Evolutionary conservation across 1,140 invertebrate species (phyloP).

Genomic region (Condylostylus longicornis): DNA sequence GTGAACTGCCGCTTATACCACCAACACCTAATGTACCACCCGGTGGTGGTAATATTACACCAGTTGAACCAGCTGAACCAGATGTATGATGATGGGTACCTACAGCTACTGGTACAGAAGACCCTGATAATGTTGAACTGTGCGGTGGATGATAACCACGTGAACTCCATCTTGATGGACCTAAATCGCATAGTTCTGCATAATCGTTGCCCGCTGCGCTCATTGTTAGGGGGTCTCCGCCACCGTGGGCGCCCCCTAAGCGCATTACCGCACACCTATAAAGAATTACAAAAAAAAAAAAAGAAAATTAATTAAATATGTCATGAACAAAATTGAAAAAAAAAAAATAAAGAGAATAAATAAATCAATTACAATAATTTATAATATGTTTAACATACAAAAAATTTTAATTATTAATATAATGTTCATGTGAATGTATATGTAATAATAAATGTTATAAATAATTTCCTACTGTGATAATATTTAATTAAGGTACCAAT

Average conservation of each 20-base stretch:
- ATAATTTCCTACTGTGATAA: too few relatives aligned
- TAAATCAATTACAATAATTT: too few relatives aligned
- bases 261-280: conserved; percentile 26
- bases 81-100: conserved; percentile 20
- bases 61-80: conserved; percentile 22
- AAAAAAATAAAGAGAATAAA: too few relatives aligned
- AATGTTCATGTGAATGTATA: too few relatives aligned
- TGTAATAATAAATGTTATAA: too few relatives aligned
- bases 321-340: too few relatives aligned
- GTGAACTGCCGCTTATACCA: background rate
- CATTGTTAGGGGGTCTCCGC: conserved; percentile 33
- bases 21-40: background rate
- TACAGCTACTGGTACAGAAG: conserved; percentile 1
- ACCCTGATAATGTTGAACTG: conserved; percentile 6
- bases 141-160: conserved; percentile 26
- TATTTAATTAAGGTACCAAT: too few relatives aligned
- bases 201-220: conserved; percentile 33
- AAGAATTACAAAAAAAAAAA: conserved; percentile 1
- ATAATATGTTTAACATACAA: too few relatives aligned
- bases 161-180: conserved; percentile 31
- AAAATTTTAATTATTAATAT: too few relatives aligned
- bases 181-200: conserved; percentile 33
- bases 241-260: conserved; percentile 27
- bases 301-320: too few relatives aligned
- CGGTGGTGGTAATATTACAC: conserved; percentile 2